Percentiles rank a stretch among this genome's conserved stretches.
These are phyloP conservation scores for Sesamia inferens DNA, from an alignment of 2,888 invertebrate genomes.

Conservation along the genomic window DNA sequence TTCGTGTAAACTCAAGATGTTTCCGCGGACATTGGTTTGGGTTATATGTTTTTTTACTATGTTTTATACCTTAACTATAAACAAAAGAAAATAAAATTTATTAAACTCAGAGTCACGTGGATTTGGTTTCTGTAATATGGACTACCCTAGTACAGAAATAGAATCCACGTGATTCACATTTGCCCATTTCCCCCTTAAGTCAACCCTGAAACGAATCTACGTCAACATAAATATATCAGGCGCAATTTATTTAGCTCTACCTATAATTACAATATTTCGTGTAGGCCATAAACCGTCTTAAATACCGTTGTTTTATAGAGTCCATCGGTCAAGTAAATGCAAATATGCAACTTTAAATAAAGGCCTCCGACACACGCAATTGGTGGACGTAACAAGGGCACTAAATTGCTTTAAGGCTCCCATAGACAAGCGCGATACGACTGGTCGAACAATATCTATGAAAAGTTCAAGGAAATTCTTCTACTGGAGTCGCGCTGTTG, in stretches of 20 bases:
- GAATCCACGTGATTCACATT: background rate
- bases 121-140: too few relatives aligned
- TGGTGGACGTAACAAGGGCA: slow-evolving; percentile 28
- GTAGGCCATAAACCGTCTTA: slow-evolving; percentile 41
- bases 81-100: too few relatives aligned
- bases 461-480: background rate
- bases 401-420: slow-evolving; percentile 25
- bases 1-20: too few relatives aligned
- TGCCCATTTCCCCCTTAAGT: background rate
- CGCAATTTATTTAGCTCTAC: background rate
- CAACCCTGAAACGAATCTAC: background rate
- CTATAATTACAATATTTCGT: slow-evolving; percentile 50
- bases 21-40: too few relatives aligned
- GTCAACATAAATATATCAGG: slow-evolving; percentile 2
- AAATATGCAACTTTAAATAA: slow-evolving; percentile 60
- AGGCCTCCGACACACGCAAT: slow-evolving; percentile 46
- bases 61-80: too few relatives aligned
- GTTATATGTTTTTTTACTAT: too few relatives aligned
- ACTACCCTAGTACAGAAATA: background rate
- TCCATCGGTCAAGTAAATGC: slow-evolving; percentile 52
- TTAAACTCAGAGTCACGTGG: too few relatives aligned
- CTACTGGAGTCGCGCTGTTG: background rate
- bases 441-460: background rate
- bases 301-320: slow-evolving; percentile 33
- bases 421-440: background rate